phyloP scores from a whole-genome alignment of 2,113 vertebrate genomes.

The Mellivora capensis region DNA sequence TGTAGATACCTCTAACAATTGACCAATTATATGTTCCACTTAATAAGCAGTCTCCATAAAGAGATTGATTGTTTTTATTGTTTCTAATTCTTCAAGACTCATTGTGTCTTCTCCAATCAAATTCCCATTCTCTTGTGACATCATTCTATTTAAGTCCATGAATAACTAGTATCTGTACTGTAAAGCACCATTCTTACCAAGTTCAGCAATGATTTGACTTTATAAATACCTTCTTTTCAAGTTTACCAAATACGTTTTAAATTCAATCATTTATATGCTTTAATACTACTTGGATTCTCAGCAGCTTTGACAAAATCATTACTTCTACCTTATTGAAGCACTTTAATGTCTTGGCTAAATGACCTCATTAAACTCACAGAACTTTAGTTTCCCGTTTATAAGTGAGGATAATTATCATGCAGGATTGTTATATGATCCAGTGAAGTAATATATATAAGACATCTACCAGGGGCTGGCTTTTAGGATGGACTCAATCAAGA shows the following conservation, averaged over 20 bases:
- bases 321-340: background rate
- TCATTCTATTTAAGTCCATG: background rate
- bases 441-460: background rate
- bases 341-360: background rate
- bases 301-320: background rate
- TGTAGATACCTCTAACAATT: background rate
- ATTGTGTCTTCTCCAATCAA: background rate
- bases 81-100: background rate
- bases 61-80: background rate
- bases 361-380: background rate
- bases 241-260: background rate
- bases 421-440: background rate
- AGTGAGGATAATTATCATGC: background rate
- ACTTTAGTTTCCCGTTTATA: slow-evolving; percentile 23
- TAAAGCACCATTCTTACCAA: background rate
- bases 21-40: background rate
- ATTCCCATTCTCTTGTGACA: background rate
- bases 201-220: background rate
- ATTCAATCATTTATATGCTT: background rate
- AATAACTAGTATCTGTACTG: background rate
- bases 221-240: background rate
- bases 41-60: background rate
- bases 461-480: background rate
- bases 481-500: background rate
- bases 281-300: background rate